phyloP scores from a whole-genome alignment of 2,888 invertebrate species.

The Geophilus truncorum region DNA sequence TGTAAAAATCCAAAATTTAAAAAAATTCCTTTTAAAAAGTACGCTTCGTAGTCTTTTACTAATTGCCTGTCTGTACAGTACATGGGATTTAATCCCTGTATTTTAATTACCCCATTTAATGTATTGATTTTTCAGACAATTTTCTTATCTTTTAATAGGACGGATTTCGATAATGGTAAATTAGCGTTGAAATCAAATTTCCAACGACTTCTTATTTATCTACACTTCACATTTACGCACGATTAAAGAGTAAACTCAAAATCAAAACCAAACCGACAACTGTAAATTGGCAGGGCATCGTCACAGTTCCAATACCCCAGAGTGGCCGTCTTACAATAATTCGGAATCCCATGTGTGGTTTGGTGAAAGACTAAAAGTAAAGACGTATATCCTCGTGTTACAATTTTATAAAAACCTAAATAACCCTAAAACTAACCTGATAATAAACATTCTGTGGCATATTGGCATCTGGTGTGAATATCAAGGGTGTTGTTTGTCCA shows the following conservation, averaged over 20 bases:
- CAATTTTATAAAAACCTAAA: background rate
- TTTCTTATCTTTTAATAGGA: background rate
- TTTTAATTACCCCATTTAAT: background rate
- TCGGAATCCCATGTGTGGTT: background rate
- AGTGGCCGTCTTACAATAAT: background rate
- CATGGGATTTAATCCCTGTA: background rate
- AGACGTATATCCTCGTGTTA: background rate
- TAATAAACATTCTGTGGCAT: slow-evolving; percentile 43
- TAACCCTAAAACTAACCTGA: slow-evolving; percentile 40
- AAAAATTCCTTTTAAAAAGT: background rate
- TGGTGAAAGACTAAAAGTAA: background rate
- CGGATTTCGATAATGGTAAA: background rate
- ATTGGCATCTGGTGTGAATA: slow-evolving; percentile 40
- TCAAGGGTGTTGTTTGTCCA: slow-evolving; percentile 36
- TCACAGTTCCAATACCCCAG: background rate
- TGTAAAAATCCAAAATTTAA: background rate
- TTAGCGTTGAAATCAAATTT: background rate
- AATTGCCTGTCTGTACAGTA: background rate
- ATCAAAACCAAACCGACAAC: background rate
- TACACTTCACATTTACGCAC: background rate
- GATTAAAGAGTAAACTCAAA: background rate
- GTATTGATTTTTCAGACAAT: background rate
- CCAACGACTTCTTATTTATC: background rate
- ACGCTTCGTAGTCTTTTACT: background rate
- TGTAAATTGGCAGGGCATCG: background rate